Evolutionary conservation across 1,140 invertebrate genomes (phyloP).

Genomic region (Nasonia longicornis): DNA sequence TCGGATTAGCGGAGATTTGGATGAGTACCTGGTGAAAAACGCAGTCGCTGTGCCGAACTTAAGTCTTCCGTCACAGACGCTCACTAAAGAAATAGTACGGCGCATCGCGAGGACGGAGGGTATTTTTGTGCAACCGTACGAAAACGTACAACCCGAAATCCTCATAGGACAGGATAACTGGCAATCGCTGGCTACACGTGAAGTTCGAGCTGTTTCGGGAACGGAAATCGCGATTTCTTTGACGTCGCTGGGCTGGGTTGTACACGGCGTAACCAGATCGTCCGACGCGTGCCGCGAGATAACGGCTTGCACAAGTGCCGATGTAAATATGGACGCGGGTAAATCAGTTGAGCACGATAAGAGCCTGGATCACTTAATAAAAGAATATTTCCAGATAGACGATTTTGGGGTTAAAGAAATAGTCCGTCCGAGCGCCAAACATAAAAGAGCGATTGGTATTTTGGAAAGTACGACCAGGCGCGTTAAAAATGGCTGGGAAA

Average conservation of each 20-base stretch:
- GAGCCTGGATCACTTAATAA: too few species aligned
- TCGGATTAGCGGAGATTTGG: neutral
- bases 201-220: neutral
- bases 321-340: too few species aligned
- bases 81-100: too few species aligned
- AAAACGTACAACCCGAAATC: neutral
- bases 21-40: neutral
- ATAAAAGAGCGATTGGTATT: too few species aligned
- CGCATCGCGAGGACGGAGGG: neutral
- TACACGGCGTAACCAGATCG: neutral
- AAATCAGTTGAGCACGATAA: too few species aligned
- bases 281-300: neutral
- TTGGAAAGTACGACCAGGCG: neutral
- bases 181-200: neutral
- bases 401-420: too few species aligned
- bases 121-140: neutral
- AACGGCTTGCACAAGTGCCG: too few species aligned
- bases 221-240: neutral
- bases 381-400: too few species aligned
- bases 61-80: too few species aligned
- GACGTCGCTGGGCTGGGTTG: neutral
- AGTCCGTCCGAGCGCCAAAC: too few species aligned
- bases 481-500: neutral
- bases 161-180: conserved; percentile 28
- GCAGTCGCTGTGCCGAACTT: too few species aligned